Evolutionary conservation across 2,888 invertebrate genomes (phyloP).

Genomic region (Tachystola acroxantha): DNA sequence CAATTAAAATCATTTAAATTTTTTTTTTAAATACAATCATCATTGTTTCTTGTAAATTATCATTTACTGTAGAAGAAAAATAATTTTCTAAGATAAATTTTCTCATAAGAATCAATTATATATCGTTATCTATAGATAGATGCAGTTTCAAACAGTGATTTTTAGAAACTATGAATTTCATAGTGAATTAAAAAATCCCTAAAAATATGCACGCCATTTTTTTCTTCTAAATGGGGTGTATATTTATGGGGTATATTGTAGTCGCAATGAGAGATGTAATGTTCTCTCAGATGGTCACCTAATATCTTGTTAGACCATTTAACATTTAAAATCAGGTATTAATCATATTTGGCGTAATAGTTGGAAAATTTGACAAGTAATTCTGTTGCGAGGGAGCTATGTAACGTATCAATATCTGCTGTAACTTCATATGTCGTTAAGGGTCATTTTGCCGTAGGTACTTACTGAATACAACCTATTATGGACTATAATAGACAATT

Average conservation of each 20-base stretch:
- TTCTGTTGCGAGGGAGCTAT: slow-evolving; percentile 6
- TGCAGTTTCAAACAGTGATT: slow-evolving; percentile 20
- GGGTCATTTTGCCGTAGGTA: too few species aligned
- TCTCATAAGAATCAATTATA: slow-evolving; percentile 49
- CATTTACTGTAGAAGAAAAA: slow-evolving; percentile 24
- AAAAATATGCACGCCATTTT: slow-evolving; percentile 15
- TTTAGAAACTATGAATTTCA: slow-evolving; percentile 13
- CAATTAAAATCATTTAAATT: slow-evolving; percentile 37
- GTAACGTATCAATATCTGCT: too few species aligned
- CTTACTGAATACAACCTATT: too few species aligned
- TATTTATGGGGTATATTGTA: slow-evolving; percentile 13
- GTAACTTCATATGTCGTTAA: too few species aligned
- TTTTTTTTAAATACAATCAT: slow-evolving; percentile 18
- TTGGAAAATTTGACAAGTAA: background rate
- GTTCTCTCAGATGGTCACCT: slow-evolving; percentile 20
- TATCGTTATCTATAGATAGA: slow-evolving; percentile 17
- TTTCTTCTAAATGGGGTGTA: slow-evolving; percentile 14
- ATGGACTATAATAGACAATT: too few species aligned
- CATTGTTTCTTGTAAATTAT: slow-evolving; percentile 11
- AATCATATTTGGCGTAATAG: background rate
- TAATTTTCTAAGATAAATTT: slow-evolving; percentile 44
- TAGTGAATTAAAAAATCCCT: slow-evolving; percentile 1
- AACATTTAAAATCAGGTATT: background rate
- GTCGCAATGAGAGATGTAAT: slow-evolving; percentile 15
- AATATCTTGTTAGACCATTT: slow-evolving; percentile 19